These are phyloP conservation scores for Tragopan temminckii DNA, from an alignment of 2,797 vertebrate species.

Conservation along the genomic window DNA sequence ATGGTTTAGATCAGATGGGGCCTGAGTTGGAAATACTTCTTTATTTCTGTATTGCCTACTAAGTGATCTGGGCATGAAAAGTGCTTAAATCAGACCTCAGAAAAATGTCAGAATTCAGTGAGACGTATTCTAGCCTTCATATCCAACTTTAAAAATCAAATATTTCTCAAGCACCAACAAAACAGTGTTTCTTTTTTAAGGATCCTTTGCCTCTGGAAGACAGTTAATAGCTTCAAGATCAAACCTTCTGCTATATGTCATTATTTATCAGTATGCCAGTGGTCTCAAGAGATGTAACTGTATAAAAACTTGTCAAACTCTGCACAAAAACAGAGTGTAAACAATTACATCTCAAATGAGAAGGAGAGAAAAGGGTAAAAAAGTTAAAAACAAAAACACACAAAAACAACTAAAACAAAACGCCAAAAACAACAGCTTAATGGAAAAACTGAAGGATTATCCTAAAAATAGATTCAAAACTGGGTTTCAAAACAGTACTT, in stretches of 20 bases:
- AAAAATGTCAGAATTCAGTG: neutral
- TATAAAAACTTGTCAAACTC: neutral
- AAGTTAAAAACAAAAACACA: neutral
- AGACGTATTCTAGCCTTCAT: neutral
- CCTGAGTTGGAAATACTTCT: neutral
- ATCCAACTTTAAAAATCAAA: neutral
- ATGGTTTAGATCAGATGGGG: neutral
- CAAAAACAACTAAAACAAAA: too few species aligned
- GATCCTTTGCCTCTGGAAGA: neutral
- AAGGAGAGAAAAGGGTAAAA: neutral
- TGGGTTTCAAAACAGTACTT: neutral
- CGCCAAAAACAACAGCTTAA: neutral
- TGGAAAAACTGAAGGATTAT: neutral
- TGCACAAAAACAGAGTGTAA: neutral
- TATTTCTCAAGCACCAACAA: neutral
- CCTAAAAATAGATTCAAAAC: neutral
- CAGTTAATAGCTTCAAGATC: neutral
- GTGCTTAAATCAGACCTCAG: neutral
- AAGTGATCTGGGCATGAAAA: neutral
- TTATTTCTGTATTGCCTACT: neutral
- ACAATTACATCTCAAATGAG: neutral
- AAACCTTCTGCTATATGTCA: neutral
- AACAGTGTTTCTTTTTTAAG: neutral
- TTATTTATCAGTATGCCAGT: neutral
- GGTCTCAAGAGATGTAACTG: neutral